phyloP scores from a whole-genome alignment of 2,113 vertebrate genomes.

The Zonotrichia leucophrys region DNA sequence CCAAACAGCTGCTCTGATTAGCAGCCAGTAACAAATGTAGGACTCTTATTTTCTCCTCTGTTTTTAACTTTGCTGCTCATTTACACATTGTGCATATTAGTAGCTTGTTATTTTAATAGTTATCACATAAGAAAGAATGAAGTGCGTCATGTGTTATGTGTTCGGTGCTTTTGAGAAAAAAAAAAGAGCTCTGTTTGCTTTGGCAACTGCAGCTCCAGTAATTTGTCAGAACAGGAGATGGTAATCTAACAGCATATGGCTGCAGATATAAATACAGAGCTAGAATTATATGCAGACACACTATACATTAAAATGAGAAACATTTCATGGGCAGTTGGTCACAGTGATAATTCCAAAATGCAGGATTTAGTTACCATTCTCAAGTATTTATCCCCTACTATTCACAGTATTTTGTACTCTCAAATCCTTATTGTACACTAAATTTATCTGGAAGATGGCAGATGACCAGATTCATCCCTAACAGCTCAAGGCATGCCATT shows the following conservation, averaged over 20 bases:
- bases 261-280: constrained; percentile 65
- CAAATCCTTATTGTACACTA: constrained; percentile 27
- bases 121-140: constrained; percentile 56
- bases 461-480: neutral
- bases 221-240: constrained; percentile 68
- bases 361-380: constrained; percentile 46
- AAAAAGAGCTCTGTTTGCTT: constrained; percentile 58
- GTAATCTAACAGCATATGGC: constrained; percentile 65
- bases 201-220: constrained; percentile 68
- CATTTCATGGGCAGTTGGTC: constrained; percentile 60
- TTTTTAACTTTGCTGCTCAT: constrained; percentile 40
- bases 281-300: constrained; percentile 58
- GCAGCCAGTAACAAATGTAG: neutral
- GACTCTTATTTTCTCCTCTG: neutral
- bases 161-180: neutral
- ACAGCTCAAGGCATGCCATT: neutral
- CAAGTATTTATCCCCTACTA: constrained; percentile 11
- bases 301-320: constrained; percentile 66
- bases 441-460: neutral
- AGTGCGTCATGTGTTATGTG: constrained; percentile 31
- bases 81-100: neutral
- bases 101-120: constrained; percentile 55
- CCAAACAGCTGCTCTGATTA: neutral
- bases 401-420: neutral
- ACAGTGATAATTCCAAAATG: constrained; percentile 43